phyloP scores from a whole-genome alignment of 1,140 invertebrate genomes.

The Eupeodes corollae region DNA sequence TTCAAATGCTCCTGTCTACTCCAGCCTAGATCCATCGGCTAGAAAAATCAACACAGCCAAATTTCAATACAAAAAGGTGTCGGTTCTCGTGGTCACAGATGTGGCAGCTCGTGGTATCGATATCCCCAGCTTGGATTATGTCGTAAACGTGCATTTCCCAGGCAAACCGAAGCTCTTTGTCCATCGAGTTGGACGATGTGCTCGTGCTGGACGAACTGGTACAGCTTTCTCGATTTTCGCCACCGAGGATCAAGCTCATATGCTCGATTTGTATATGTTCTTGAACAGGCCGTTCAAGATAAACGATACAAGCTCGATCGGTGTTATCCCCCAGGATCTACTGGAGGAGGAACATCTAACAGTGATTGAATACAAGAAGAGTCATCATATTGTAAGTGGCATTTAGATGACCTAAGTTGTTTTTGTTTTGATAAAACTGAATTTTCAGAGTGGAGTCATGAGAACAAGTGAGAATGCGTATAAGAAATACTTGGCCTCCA shows the following conservation, averaged over 20 bases:
- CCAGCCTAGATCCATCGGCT: constrained; percentile 86
- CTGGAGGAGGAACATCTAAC: constrained; percentile 76
- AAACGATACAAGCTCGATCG: constrained; percentile 40
- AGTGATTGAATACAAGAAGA: constrained; percentile 63
- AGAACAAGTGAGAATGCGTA: constrained; percentile 80
- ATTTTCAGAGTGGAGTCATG: constrained; percentile 52
- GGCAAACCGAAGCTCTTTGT: constrained; percentile 95
- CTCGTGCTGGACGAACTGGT: constrained; percentile 83
- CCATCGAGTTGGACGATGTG: constrained; percentile 95
- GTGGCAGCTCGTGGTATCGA: constrained; percentile 95
- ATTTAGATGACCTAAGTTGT: background rate
- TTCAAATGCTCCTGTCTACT: constrained; percentile 83
- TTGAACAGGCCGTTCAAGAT: constrained; percentile 63
- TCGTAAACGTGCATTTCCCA: constrained; percentile 97
- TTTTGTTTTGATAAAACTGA: background rate
- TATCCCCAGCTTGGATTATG: constrained; percentile 90
- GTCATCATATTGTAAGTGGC: constrained; percentile 59
- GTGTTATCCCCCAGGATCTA: constrained; percentile 66
- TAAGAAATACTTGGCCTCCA: constrained; percentile 76
- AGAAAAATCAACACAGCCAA: constrained; percentile 91
- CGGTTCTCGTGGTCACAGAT: constrained; percentile 88
- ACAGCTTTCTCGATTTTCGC: constrained; percentile 80
- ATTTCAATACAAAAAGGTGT: constrained; percentile 69
- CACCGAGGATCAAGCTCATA: constrained; percentile 82
- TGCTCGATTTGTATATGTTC: constrained; percentile 91